These are phyloP conservation scores for Odontocolon sp. DNA, from an alignment of 2,888 invertebrate species.

Conservation along the genomic window DNA sequence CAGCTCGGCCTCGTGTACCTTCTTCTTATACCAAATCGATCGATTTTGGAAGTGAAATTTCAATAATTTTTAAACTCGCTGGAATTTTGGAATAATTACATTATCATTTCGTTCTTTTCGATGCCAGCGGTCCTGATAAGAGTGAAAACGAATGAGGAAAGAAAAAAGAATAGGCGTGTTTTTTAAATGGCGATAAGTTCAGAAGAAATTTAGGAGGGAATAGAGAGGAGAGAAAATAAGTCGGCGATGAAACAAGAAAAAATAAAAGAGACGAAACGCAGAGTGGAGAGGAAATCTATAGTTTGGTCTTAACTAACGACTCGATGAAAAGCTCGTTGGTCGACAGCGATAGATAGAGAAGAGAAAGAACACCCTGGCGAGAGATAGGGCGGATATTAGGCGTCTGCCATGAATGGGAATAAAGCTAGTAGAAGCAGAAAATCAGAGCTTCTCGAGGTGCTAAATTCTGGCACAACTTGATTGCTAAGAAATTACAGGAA, in stretches of 20 bases:
- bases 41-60: neutral
- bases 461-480: constrained; percentile 71
- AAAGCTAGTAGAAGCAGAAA: constrained; percentile 17
- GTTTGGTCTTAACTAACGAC: constrained; percentile 77
- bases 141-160: neutral
- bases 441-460: constrained; percentile 38
- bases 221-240: no score
- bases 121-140: no score
- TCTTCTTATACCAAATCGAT: neutral
- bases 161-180: constrained; percentile 26
- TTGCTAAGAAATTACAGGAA: constrained; percentile 78
- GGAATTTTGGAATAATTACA: no score
- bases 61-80: neutral
- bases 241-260: constrained; percentile 9
- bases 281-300: constrained; percentile 42
- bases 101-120: no score
- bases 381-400: constrained; percentile 67
- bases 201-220: no score
- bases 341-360: constrained; percentile 59
- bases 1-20: constrained; percentile 35
- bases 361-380: no score
- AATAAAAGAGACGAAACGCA: constrained; percentile 38
- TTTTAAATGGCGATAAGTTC: constrained; percentile 63
- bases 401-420: constrained; percentile 36
- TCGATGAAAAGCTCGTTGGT: constrained; percentile 80